Evolutionary conservation across 2,888 invertebrate genomes (phyloP).

Genomic region (Parnassius glacialis): DNA sequence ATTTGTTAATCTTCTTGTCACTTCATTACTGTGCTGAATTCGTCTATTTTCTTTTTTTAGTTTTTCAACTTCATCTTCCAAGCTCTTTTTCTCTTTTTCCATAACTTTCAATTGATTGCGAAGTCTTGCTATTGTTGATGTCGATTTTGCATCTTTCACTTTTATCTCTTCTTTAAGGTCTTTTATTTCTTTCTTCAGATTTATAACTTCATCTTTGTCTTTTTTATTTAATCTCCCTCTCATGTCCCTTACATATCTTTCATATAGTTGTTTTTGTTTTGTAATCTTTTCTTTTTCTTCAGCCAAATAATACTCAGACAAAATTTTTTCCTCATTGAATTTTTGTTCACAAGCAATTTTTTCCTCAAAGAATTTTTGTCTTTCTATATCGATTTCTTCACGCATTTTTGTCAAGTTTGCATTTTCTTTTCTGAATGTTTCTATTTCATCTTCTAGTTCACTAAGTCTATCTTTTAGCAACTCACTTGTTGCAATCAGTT

Average conservation of each 20-base stretch:
- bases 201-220: slow-evolving; percentile 85
- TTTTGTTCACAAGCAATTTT: slow-evolving; percentile 80
- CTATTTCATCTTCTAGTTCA: slow-evolving; percentile 84
- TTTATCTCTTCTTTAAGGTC: slow-evolving; percentile 84
- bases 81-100: slow-evolving; percentile 85
- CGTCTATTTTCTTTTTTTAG: slow-evolving; percentile 84
- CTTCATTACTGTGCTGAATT: slow-evolving; percentile 81
- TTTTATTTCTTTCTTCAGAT: slow-evolving; percentile 83
- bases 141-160: slow-evolving; percentile 87
- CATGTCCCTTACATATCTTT: slow-evolving; percentile 84
- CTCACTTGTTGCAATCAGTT: slow-evolving; percentile 80
- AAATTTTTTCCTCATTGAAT: slow-evolving; percentile 83
- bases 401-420: slow-evolving; percentile 74
- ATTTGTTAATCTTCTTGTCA: slow-evolving; percentile 81
- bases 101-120: slow-evolving; percentile 87
- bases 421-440: slow-evolving; percentile 78
- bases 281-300: slow-evolving; percentile 85
- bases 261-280: slow-evolving; percentile 84
- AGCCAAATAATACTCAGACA: slow-evolving; percentile 83
- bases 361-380: slow-evolving; percentile 82
- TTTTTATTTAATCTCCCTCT: slow-evolving; percentile 84
- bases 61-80: slow-evolving; percentile 84
- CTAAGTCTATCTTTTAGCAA: slow-evolving; percentile 81
- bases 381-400: slow-evolving; percentile 82
- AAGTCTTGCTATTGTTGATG: slow-evolving; percentile 85